Base-by-base conservation (phyloP, 2,888 invertebrate species). In the Chymomyza caudatula region DNA sequence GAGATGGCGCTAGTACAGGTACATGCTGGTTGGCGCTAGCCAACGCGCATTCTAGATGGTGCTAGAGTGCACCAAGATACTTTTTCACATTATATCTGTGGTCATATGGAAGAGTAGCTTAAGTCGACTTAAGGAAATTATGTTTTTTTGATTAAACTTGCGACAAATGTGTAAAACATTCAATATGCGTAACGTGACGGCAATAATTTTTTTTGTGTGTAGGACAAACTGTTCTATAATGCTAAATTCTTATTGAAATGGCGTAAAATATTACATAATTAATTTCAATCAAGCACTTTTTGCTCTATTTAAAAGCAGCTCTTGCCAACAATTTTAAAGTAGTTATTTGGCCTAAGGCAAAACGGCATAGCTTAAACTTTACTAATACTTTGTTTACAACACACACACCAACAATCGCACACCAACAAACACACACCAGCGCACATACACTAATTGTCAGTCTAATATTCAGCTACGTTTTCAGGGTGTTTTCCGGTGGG, bases 391-490 rank as follows among this genome's bases (percentile, higher is more conserved):
- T 59, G 61, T 67, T 63, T 71, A 25, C 59, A 37, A 17, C 42
- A 53, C 58, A 29, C 29, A 29, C 29, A 29, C 5, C 6, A 6
- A 29, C 29, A 8, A 8, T 11, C 11, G 2, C 29, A 37, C 29
- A 11, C 29, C 8, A 4, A 25, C 25, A 25, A 0, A 5, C 5
- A 25, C 25, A 23, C 4, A 23, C 23, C n/a, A n/a, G 55, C 17
- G 61, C 49, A 51, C 29, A 25, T 51, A 59, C 57, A 71, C 62
- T 70, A 70, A 66, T 59, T 66, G 67, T 71, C 71, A 42, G 62
- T 37, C 63, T 57, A 67, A 63, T 52, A 71, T 69, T 76, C 49
- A 57, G 69, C 51, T 44, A 44, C 51, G 63, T 67, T 57, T 71
- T 56, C 60, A 11, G 6, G 25, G 25, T 1, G 29, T 37, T 37